These are phyloP conservation scores for Brachyopa scutellaris DNA, from an alignment of 2,888 invertebrate genomes.

Conservation along the genomic window DNA sequence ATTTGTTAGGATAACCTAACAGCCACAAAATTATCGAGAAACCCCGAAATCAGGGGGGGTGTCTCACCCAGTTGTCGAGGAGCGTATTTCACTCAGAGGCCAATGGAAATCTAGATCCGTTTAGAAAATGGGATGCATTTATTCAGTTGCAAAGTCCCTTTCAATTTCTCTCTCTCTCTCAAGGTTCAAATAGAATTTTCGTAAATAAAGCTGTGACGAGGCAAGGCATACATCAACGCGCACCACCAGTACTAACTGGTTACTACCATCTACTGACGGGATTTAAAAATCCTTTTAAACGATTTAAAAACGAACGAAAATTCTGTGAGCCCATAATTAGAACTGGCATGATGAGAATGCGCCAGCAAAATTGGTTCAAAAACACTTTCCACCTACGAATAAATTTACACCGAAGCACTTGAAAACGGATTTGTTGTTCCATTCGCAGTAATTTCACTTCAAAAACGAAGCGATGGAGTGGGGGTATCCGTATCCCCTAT, in stretches of 20 bases:
- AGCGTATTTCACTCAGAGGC: neutral
- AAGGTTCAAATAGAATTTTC: constrained; percentile 38
- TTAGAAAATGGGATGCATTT: too few relatives aligned
- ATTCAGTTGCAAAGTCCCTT: neutral
- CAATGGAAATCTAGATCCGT: too few relatives aligned
- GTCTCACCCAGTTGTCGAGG: too few relatives aligned
- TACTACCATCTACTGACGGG: too few relatives aligned
- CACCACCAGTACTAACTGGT: constrained; percentile 6
- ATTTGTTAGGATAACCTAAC: too few relatives aligned
- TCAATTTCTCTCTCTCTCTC: too few relatives aligned
- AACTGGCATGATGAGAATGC: constrained; percentile 18
- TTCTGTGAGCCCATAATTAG: constrained; percentile 34
- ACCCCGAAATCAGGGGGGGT: too few relatives aligned
- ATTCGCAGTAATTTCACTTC: constrained; percentile 28
- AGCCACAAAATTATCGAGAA: too few relatives aligned
- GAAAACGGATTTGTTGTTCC: constrained; percentile 38
- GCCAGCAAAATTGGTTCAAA: constrained; percentile 9
- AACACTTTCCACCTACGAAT: constrained; percentile 19
- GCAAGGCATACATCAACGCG: constrained; percentile 3
- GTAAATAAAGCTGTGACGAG: constrained; percentile 27
- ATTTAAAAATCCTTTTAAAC: too few relatives aligned
- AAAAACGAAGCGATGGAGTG: neutral
- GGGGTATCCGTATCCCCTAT: too few relatives aligned
- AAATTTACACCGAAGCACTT: constrained; percentile 35
- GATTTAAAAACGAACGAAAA: constrained; percentile 11